These are phyloP conservation scores for Bombus terrestris DNA, from an alignment of 1,140 invertebrate species.

Conservation along the genomic window DNA sequence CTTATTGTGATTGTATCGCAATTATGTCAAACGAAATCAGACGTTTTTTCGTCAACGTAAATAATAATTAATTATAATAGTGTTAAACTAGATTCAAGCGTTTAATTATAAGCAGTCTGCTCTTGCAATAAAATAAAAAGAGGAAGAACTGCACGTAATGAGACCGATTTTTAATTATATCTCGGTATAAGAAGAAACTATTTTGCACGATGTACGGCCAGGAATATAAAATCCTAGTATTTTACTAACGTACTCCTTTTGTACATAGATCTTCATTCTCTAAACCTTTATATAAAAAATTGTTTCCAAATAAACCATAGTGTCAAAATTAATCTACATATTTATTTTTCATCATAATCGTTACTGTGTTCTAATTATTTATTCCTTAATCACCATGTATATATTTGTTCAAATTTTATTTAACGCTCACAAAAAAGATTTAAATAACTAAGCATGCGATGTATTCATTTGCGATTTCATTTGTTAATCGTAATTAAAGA, in stretches of 20 bases:
- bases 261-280: constrained; percentile 54
- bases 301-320: constrained; percentile 59
- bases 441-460: not conserved
- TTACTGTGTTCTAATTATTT: not conserved
- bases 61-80: constrained; percentile 12
- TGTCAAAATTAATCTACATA: constrained; percentile 20
- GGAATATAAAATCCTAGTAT: constrained; percentile 62
- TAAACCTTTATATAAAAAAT: constrained; percentile 61
- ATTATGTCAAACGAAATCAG: not conserved
- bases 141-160: constrained; percentile 2
- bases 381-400: not conserved
- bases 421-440: not conserved
- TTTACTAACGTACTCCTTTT: constrained; percentile 53
- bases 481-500: constrained; percentile 12
- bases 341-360: not conserved
- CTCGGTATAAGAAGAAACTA: constrained; percentile 48
- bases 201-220: constrained; percentile 47
- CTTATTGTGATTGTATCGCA: constrained; percentile 31
- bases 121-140: constrained; percentile 43
- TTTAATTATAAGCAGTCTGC: constrained; percentile 33
- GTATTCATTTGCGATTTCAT: not conserved
- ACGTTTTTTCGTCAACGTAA: constrained; percentile 9
- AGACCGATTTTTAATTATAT: constrained; percentile 41
- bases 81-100: constrained; percentile 68
- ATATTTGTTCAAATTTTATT: not conserved